Base-by-base conservation (phyloP, 2,888 invertebrate species). In the Ctena decussata region DNA sequence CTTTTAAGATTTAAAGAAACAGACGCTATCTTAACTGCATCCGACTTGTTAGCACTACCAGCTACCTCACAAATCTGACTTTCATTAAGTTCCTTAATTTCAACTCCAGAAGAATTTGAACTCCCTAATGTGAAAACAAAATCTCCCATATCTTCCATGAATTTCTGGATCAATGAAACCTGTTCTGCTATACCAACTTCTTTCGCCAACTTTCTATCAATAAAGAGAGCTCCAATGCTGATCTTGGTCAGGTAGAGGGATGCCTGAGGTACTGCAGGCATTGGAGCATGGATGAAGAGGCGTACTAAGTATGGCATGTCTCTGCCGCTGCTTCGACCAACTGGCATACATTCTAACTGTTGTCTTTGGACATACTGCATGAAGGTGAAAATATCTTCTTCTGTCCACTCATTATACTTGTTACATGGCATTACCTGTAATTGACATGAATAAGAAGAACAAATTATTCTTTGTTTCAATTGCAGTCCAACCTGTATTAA, bases 351-450 rank as follows among this genome's bases (percentile, higher is more conserved):
- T 72, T 79, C 80, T 32, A 92, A 77, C 41, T 81, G 77, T 60
- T 90, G 88, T n/a, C 84, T 83, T 0, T 73, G 35, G 11, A 90
- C 90, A 80, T 84, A 83, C 78, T 91, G 88, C 30, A 83, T 76
- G 74, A 93, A 93, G 8, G 76, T 44, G 11, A 85, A 65, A 8
- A 91, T 90, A 44, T 92, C 91, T 30, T 89, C 89, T 75, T 92
- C 92, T 24, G 92, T 90, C 94, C 94, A 94, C 27, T 90, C 71
- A 65, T 87, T 84, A 39, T 91, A 90, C 71, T 87, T 89, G 82
- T 93, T 92, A 35, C 80, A 79, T 32, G 94, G 93, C 72, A 89
- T 85, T 21, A 92, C 91, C 94, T 94, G 44, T 30, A 65, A 35
- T 49, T 21, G 18, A 46, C 69, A 18, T n/a, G n/a, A n/a, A n/a